phyloP scores from a whole-genome alignment of 2,888 invertebrate species.

The Endotricha flammealis region DNA sequence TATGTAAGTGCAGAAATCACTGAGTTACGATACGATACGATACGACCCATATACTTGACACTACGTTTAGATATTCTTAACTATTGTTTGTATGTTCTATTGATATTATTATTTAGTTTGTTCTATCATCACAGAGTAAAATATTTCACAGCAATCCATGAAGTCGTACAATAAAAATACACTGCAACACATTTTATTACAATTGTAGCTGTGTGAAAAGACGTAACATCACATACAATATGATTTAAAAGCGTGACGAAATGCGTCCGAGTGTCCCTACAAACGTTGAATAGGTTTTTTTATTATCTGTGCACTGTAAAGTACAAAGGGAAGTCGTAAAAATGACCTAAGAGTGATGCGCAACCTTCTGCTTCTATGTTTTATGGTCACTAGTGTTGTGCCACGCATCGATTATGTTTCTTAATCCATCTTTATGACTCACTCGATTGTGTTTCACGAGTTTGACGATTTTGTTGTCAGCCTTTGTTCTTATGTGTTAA shows the following conservation, averaged over 20 bases:
- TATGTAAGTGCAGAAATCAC: too few relatives aligned
- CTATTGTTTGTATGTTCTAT: too few relatives aligned
- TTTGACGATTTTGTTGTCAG: conserved; percentile 23
- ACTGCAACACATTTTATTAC: too few relatives aligned
- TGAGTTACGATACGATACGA: too few relatives aligned
- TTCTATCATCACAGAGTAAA: too few relatives aligned
- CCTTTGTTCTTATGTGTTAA: not conserved
- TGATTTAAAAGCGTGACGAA: conserved; percentile 37
- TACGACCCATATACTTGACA: too few relatives aligned
- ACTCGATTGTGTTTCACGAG: conserved; percentile 31
- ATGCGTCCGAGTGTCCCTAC: conserved; percentile 38
- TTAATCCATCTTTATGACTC: conserved; percentile 49
- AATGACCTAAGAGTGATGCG: conserved; percentile 45
- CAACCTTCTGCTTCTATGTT: conserved; percentile 40
- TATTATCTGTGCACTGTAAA: conserved; percentile 37
- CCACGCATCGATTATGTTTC: conserved; percentile 37
- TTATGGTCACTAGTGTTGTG: conserved; percentile 26
- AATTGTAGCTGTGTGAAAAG: too few relatives aligned
- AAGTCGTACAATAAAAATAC: too few relatives aligned
- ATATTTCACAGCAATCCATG: too few relatives aligned
- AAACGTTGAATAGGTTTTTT: conserved; percentile 50
- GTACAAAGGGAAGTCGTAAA: conserved; percentile 64
- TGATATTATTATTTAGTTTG: too few relatives aligned
- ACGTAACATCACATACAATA: conserved; percentile 15
- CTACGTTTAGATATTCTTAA: too few relatives aligned